These are phyloP conservation scores for Cynopterus sphinx DNA, from an alignment of 2,797 vertebrate genomes.

Conservation along the genomic window DNA sequence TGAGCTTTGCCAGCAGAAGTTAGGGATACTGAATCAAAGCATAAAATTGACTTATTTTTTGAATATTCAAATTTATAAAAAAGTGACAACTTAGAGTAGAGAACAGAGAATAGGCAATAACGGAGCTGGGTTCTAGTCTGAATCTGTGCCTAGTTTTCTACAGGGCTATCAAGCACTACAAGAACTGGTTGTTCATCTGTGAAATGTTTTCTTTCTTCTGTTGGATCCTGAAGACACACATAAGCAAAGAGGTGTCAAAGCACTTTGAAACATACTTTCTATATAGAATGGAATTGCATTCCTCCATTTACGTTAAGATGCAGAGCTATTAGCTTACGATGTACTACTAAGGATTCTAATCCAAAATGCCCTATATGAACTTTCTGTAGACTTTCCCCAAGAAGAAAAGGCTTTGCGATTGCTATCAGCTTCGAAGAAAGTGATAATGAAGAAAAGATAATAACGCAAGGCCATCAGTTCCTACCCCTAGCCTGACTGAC, in stretches of 20 bases:
- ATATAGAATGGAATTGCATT: background rate
- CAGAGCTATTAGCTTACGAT: background rate
- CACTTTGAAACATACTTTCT: background rate
- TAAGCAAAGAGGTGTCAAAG: background rate
- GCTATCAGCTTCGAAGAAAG: background rate
- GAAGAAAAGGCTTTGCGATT: background rate
- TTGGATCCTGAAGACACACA: background rate
- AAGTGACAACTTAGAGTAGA: background rate
- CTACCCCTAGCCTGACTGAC: background rate
- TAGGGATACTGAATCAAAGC: background rate
- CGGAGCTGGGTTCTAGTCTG: background rate
- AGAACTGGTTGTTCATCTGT: background rate
- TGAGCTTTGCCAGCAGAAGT: background rate
- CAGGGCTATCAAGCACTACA: fast-evolving
- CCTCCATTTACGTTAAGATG: background rate
- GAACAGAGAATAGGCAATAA: background rate
- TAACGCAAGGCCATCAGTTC: background rate
- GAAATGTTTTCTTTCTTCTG: background rate
- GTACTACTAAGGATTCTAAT: background rate
- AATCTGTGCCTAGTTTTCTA: background rate
- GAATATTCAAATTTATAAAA: background rate
- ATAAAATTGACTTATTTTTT: background rate
- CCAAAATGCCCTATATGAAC: background rate
- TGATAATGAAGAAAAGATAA: background rate
- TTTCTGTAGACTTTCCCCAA: background rate